Evolutionary conservation across 2,113 vertebrate genomes (phyloP).

Genomic region (Budorcas taxicolor): DNA sequence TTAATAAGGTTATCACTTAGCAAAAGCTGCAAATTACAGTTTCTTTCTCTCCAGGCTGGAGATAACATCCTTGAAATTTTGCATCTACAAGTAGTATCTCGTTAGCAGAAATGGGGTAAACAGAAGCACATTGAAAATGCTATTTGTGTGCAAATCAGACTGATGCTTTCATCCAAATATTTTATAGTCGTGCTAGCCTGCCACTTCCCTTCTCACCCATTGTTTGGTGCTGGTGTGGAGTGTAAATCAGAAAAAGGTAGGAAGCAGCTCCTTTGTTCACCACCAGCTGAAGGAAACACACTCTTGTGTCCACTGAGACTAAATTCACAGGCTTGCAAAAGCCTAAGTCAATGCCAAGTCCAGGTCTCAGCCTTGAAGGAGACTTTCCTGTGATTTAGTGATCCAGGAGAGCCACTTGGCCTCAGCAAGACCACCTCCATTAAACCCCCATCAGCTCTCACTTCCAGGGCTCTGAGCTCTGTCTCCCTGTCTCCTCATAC

Average conservation of each 20-base stretch:
- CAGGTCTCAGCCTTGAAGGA: neutral
- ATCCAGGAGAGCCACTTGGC: neutral
- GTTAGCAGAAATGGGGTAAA: constrained; percentile 65
- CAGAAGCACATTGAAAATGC: constrained; percentile 55
- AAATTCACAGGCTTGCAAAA: neutral
- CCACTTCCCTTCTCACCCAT: neutral
- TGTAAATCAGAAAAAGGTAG: neutral
- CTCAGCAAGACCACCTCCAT: neutral
- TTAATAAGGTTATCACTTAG: constrained; percentile 81
- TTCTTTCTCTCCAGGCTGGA: constrained; percentile 72
- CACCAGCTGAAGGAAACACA: neutral
- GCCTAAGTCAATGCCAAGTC: neutral
- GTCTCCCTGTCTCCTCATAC: neutral
- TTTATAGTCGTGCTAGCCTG: neutral
- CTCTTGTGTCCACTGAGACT: neutral
- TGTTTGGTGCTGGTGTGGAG: constrained; percentile 48
- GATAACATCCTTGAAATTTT: constrained; percentile 73
- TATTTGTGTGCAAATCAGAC: constrained; percentile 55
- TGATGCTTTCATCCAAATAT: constrained; percentile 58
- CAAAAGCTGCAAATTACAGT: constrained; percentile 74
- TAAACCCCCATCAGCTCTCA: neutral
- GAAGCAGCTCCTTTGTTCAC: neutral
- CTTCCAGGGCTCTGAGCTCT: neutral
- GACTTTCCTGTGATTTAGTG: neutral
- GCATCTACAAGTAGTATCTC: constrained; percentile 69